Conservation (phyloP, 2,113 vertebrate species). For the Tamias sibiricus region DNA sequence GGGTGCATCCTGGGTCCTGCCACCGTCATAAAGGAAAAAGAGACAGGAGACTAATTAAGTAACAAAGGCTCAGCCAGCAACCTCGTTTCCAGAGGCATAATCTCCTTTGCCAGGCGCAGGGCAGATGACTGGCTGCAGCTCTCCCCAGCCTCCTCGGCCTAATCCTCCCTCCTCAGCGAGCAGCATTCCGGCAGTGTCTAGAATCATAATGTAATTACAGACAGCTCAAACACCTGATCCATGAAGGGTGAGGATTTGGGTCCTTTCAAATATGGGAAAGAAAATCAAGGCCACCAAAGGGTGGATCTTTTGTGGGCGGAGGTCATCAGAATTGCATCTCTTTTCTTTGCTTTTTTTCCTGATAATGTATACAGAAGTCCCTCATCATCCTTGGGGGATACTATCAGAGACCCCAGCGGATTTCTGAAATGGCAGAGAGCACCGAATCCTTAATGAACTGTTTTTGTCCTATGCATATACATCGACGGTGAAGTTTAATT, state of each 20-base stretch:
- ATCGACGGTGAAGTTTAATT: neutral
- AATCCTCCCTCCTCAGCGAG: conserved; percentile 69
- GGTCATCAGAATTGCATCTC: neutral
- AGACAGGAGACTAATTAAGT: conserved; percentile 79
- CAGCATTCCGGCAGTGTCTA: conserved; percentile 49
- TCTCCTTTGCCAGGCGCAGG: conserved; percentile 72
- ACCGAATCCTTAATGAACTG: neutral
- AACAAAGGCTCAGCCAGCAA: conserved; percentile 54
- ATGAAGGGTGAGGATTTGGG: conserved; percentile 66
- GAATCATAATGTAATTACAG: conserved; percentile 78
- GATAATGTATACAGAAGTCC: neutral
- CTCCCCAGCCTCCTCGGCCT: conserved; percentile 62
- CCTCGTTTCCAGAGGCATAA: conserved; percentile 57
- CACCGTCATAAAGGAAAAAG: conserved; percentile 57
- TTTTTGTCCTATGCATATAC: neutral
- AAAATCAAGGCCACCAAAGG: conserved; percentile 49
- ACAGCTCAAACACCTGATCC: conserved; percentile 66
- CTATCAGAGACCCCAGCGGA: neutral
- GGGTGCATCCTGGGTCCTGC: neutral
- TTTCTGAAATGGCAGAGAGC: neutral
- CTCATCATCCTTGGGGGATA: no score
- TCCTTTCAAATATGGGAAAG: conserved; percentile 6
- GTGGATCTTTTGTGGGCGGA: neutral
- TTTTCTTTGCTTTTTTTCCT: no score
- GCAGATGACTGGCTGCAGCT: neutral